Evolutionary conservation across 2,113 vertebrate genomes (phyloP).

Genomic region (Nestor notabilis): DNA sequence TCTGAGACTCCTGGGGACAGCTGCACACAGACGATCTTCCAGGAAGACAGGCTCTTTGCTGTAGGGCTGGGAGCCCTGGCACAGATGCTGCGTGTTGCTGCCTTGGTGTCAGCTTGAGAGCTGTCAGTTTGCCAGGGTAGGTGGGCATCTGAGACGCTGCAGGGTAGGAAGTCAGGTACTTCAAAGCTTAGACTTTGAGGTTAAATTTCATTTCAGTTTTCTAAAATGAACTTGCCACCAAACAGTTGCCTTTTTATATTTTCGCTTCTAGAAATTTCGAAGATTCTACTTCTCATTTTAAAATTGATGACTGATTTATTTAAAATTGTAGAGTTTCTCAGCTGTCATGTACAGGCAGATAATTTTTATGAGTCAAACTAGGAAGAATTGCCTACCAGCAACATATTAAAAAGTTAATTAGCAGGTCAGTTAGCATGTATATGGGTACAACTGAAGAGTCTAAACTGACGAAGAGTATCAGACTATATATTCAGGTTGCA

Average conservation of each 20-base stretch:
- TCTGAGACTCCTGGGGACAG: background rate
- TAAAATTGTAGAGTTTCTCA: background rate
- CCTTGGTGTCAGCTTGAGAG: background rate
- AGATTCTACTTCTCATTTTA: background rate
- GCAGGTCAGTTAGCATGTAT: background rate
- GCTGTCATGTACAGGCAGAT: background rate
- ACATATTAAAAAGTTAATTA: background rate
- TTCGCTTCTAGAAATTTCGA: background rate
- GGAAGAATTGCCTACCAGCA: background rate
- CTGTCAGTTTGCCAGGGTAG: background rate
- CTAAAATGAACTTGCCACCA: background rate
- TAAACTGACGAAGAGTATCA: background rate
- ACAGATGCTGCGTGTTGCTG: accelerated
- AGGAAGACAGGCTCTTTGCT: background rate
- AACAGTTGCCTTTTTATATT: background rate
- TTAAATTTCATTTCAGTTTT: background rate
- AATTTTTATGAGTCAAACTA: background rate
- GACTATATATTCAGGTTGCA: background rate
- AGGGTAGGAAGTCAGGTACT: background rate
- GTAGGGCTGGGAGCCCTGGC: background rate
- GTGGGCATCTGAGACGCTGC: background rate
- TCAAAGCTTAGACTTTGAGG: background rate
- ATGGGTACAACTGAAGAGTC: background rate
- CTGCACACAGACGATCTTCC: accelerated
- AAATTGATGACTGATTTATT: background rate